Base-by-base conservation (phyloP, 2,797 vertebrate genomes). In the Siniperca obscura region DNA sequence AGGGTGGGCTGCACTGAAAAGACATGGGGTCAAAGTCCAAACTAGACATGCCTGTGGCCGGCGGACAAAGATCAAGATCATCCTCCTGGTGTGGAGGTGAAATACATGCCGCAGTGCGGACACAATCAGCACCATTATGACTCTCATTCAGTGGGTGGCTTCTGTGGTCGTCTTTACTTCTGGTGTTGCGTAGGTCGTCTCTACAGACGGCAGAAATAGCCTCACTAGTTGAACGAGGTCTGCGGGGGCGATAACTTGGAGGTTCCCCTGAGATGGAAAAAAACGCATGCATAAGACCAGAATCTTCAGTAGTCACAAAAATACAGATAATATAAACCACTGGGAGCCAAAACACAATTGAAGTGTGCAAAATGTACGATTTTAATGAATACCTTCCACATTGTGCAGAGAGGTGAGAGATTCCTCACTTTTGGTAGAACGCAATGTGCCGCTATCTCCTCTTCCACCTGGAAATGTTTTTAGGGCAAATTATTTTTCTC, bases 1-100 rank as follows among this genome's bases (percentile, higher is more conserved):
- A 57, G 3, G 74, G 74, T 34, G 87, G 96, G 88, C 97, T 98
- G 93, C 96, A 97, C 87, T 98, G 98, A 84, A 98, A 99, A 52
- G 97, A 97, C 97, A 98, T 97, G 0, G 98, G 98, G 87, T 99
- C 98, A n/a, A 98, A 98, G 94, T 99, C 98, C 94, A 98, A 92
- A 81, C 96, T 97, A 42, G 96, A 97, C 1, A 98, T 96, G 6
- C 97, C 97, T 0, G 95, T 97, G 67, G 97, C 97, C 0, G 97
- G 98, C 0, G 97, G 97, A 80, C 96, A 93, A 44, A 95, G 94
- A 90, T 98, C 94, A 0, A 95, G 93, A 85, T 98, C 97, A 1
- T 98, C 97, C 0, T 98, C 97, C 71, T 96, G 92, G 11, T 90
- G 71, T 0, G 84, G 84, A 40, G 90, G 83, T 7, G 94, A 92